Percentiles rank a stretch among this genome's conserved stretches.
phyloP scores from a whole-genome alignment of 2,797 vertebrate species.

The Varecia variegata region DNA sequence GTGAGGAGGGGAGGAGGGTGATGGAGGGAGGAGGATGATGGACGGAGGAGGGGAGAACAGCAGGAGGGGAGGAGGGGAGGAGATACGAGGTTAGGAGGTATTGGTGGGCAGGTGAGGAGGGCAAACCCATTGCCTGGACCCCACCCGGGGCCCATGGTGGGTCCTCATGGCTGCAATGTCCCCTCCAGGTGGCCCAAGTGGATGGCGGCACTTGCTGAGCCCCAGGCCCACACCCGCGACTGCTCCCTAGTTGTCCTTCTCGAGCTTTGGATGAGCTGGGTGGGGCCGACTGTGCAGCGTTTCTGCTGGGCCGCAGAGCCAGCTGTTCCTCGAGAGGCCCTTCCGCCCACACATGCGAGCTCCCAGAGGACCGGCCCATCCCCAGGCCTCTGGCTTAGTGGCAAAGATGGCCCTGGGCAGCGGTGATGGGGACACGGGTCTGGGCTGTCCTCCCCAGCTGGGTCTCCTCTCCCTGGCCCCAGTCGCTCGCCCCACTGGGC shows the following conservation, averaged over 20 bases:
- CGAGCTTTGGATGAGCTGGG: not conserved
- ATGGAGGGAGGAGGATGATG: not conserved
- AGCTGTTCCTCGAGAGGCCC: not conserved
- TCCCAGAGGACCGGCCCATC: not conserved
- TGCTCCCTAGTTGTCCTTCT: not conserved
- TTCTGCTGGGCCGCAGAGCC: not conserved
- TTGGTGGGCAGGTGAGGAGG: not conserved
- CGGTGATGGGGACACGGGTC: too few relatives aligned
- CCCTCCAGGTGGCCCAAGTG: not conserved
- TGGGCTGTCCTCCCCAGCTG: not conserved
- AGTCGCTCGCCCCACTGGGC: not conserved
- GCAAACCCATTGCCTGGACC: too few relatives aligned
- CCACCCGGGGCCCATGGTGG: too few relatives aligned
- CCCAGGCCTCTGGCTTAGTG: too few relatives aligned
- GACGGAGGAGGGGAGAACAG: not conserved
- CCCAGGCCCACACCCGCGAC: not conserved
- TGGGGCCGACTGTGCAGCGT: too few relatives aligned
- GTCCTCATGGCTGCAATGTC: too few relatives aligned
- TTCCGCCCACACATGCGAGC: accelerated
- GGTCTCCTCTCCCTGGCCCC: not conserved
- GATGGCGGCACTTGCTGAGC: not conserved
- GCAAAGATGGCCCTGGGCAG: not conserved
- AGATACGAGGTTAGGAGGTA: not conserved
- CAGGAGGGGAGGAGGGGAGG: not conserved
- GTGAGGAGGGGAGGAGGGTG: not conserved